phyloP scores from a whole-genome alignment of 2,113 vertebrate species.

The Ia io region DNA sequence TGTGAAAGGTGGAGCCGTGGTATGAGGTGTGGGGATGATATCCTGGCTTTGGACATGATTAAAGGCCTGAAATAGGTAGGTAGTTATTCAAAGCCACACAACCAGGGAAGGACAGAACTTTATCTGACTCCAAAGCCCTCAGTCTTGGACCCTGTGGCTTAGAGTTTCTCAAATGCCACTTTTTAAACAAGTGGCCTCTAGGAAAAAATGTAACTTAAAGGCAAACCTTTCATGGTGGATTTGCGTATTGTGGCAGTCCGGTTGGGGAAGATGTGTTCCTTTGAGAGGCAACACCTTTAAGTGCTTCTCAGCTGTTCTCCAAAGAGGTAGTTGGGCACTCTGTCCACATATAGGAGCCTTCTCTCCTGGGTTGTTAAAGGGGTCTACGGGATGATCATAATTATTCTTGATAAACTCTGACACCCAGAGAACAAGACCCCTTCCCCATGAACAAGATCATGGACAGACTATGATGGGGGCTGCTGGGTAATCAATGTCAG shows the following conservation, averaged over 20 bases:
- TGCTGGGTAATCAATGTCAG: too few species aligned
- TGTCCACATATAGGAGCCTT: background rate
- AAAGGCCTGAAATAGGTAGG: background rate
- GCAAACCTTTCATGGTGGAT: background rate
- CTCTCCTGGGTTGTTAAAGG: background rate
- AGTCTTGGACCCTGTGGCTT: background rate
- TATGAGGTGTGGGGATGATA: background rate
- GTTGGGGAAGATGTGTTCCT: background rate
- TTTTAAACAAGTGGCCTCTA: background rate
- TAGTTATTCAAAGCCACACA: background rate
- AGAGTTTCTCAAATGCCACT: background rate
- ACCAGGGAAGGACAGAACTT: background rate
- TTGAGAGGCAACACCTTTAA: background rate
- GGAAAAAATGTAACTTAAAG: background rate
- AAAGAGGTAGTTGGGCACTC: background rate
- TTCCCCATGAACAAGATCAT: background rate
- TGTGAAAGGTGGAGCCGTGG: background rate
- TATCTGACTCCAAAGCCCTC: background rate
- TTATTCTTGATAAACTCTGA: background rate
- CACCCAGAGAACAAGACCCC: background rate
- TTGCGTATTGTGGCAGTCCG: accelerated
- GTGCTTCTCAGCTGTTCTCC: background rate
- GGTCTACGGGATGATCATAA: background rate
- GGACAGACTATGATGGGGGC: background rate
- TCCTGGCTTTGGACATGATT: background rate